Evolutionary conservation across 2,888 invertebrate species (phyloP).

Genomic region (Drosophila austrosaltans): DNA sequence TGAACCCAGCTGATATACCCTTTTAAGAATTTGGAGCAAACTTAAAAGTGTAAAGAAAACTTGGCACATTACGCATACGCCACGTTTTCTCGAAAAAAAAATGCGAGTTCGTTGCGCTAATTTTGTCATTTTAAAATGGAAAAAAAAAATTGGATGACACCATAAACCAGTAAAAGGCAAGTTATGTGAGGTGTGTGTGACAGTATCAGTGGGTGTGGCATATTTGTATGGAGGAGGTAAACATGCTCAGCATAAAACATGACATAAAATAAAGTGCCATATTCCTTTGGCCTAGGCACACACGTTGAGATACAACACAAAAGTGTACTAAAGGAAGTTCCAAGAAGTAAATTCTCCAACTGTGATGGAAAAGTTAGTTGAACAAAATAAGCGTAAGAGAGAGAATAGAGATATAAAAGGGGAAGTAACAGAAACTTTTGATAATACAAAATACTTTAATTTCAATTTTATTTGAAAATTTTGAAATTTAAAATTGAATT

Average conservation of each 20-base stretch:
- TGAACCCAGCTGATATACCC: background rate
- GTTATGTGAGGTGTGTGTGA: conserved; percentile 13
- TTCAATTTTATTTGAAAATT: no score
- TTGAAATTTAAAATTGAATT: no score
- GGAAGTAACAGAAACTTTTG: no score
- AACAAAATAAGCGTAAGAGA: background rate
- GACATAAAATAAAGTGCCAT: conserved; percentile 59
- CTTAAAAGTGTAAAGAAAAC: conserved; percentile 21
- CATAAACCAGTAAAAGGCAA: conserved; percentile 43
- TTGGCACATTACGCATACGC: conserved; percentile 59
- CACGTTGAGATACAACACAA: conserved; percentile 47
- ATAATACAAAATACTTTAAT: no score
- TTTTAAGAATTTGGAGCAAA: background rate
- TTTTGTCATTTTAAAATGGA: conserved; percentile 51
- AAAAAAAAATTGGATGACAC: conserved; percentile 37
- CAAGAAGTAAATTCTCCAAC: background rate
- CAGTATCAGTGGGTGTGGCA: conserved; percentile 17
- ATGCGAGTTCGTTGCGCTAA: conserved; percentile 64
- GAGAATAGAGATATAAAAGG: no score
- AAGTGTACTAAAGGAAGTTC: conserved; percentile 13
- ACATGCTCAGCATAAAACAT: conserved; percentile 60
- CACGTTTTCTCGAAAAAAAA: conserved; percentile 41
- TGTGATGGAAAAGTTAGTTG: background rate
- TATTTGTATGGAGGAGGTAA: conserved; percentile 26
- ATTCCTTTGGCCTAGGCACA: conserved; percentile 31